Evolutionary conservation across 1,140 invertebrate genomes (phyloP).

Genomic region (Hormaphis cornu): DNA sequence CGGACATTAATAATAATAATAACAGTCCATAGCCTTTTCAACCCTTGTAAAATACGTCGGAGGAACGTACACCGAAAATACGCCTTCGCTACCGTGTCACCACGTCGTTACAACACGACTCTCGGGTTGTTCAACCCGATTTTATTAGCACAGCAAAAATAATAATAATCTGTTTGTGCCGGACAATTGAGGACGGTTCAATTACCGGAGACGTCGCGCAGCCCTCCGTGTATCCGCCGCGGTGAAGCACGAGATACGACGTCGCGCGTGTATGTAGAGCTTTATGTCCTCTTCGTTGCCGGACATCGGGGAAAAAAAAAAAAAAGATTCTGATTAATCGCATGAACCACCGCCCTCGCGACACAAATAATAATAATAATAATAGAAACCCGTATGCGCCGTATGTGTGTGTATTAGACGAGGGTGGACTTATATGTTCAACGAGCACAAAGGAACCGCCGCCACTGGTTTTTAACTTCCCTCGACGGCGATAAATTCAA

Average conservation of each 20-base stretch:
- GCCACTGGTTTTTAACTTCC: not conserved
- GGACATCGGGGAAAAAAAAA: not conserved
- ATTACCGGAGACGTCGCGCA: not conserved
- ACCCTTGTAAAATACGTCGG: no score
- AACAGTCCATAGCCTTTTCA: no score
- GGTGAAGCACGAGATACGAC: not conserved
- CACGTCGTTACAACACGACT: no score
- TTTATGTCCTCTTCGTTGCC: constrained; percentile 20
- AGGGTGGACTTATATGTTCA: constrained; percentile 17
- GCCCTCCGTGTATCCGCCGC: not conserved
- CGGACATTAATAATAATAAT: no score
- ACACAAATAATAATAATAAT: no score
- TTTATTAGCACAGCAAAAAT: not conserved
- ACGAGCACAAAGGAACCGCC: constrained; percentile 9
- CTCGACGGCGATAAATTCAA: not conserved
- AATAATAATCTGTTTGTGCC: constrained; percentile 13
- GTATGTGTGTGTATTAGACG: no score
- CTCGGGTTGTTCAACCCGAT: no score
- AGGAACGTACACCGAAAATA: no score
- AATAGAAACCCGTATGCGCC: constrained; percentile 16
- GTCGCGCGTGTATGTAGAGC: no score
- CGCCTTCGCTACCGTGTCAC: no score
- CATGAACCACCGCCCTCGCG: constrained; percentile 1
- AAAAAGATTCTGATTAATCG: constrained; percentile 18
- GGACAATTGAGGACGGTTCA: constrained; percentile 10